Base-by-base conservation (phyloP, 30 jellyfish, hydroid and myxozoan genomes). In the Aurelia coerulea region DNA sequence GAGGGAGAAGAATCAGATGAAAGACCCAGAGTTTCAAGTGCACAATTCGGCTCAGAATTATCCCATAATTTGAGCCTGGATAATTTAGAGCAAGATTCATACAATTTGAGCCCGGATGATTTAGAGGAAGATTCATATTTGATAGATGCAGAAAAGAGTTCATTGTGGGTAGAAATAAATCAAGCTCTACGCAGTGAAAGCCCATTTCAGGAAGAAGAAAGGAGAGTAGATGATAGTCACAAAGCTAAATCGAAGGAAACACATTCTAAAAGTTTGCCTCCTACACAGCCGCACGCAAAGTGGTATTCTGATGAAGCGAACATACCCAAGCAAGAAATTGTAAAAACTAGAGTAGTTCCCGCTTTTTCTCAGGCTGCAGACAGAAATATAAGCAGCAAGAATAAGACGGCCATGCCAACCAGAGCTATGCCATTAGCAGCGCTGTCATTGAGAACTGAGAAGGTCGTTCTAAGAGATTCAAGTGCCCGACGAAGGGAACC, bases 331-430 rank as follows among this genome's bases (percentile, higher is more conserved):
- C 64, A 71, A 37, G 86, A 72, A 63, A 54, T 52, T 19, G 74
- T 58, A 29, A 83, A 73, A 71, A 33, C 50, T 33, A 84, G 53
- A 84, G 93, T 84, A 9, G 88, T 84, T 8, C 93, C 93, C 0
- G 67, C 83, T 1, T 84, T 37, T 37, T 23, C 60, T 12, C 88
- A 46, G 19, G 58, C 34, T 10, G 42, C 16, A 46, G 51, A 18
- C 17, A 42, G 17, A 2, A 11, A n/a, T 7, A 19, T 69, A 18
- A n/a, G 35, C 14, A 52, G 11, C 16, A 46, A 19, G 33, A 23
- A 23, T 37, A 63, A 50, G 17, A 41, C 4, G 16, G 62, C 68
- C 50, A 66, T 2, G 46, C 62, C 23, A 59, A 32, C 71, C 9
- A 52, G 72, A 74, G 7, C 70, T 41, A 17, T 23, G 35, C 70